A percentile compares a stretch with the other conserved stretches of the same genome.
Evolutionary conservation across 2,113 vertebrate genomes (phyloP).

Genomic region (Theristicus caerulescens): DNA sequence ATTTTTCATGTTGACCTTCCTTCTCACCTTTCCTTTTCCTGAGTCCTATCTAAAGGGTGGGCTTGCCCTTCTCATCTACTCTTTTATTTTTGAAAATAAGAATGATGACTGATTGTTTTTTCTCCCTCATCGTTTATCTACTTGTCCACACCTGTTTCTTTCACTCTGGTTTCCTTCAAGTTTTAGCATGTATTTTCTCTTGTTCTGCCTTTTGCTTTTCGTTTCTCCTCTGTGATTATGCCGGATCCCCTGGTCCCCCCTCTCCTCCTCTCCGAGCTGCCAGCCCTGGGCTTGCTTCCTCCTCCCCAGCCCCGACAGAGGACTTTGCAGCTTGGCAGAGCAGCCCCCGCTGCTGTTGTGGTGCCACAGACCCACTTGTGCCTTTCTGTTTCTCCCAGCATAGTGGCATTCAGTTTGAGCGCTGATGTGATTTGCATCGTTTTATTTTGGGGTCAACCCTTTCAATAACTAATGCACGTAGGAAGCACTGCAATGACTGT

Average conservation of each 20-base stretch:
- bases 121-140: background rate
- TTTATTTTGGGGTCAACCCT: slow-evolving; percentile 28
- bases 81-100: slow-evolving; percentile 51
- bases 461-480: background rate
- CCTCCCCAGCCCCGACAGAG: background rate
- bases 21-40: slow-evolving; percentile 26
- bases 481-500: background rate
- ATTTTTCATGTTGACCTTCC: slow-evolving; percentile 25
- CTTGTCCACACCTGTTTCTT: slow-evolving; percentile 55
- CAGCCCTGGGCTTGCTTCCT: background rate
- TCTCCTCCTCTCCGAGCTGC: background rate
- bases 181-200: slow-evolving; percentile 28
- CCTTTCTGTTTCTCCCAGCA: background rate
- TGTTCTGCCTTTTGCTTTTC: slow-evolving; percentile 4
- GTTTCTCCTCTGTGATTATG: background rate
- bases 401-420: accelerated
- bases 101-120: slow-evolving; percentile 7
- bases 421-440: background rate
- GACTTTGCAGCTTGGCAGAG: background rate
- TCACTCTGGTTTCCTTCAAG: slow-evolving; percentile 41
- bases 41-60: background rate
- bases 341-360: background rate
- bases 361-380: accelerated
- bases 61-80: background rate
- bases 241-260: background rate